Base-by-base conservation (phyloP, 2,113 vertebrate species). In the Bucco capensis region DNA sequence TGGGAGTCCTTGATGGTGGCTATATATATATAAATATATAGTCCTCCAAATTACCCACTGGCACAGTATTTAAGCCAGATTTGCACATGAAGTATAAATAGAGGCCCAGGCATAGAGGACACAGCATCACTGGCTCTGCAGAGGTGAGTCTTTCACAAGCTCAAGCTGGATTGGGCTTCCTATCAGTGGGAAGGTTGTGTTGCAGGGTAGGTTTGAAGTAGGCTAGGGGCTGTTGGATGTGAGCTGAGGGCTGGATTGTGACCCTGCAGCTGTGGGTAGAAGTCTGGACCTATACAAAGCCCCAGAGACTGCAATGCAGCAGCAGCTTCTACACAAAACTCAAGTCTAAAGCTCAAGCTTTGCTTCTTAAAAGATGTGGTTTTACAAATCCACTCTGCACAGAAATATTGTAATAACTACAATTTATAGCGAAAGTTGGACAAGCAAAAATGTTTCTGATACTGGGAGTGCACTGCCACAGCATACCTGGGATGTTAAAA, bases 111-210 rank as follows among this genome's bases (percentile, higher is more conserved):
- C n/a, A n/a, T n/a, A n/a, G n/a, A n/a, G 46, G 58, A 19, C 38
- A 46, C n/a, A 24, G 15, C n/a, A n/a, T n/a, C n/a, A n/a, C n/a
- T n/a, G n/a, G n/a, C 77, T 72, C 25, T 4, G 40, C 30, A 27
- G 62, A 66, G 74, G 53, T 60, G 28, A 9, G 65, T 67, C 78
- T 54, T 87, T 87, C 69, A 61, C 78, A 80, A n/a, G 57, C 84
- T 72, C 71, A 79, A 79, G 57, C 50, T 75, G 87, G 75, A 85
- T 92, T 93, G 92, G 84, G 81, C 70, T 82, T 40, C 18, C 0
- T 30, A 25, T 65, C 78, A 64, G 24, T 33, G 50, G 66, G 23
- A 56, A 75, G 70, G 44, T 82, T 85, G 83, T 73, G 50, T 47
- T 27, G 75, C 80, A 74, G 82, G 22, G 35, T 19, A 44, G 51